A percentile compares a stretch with the other conserved stretches of the same genome.
phyloP scores from a whole-genome alignment of 2,113 vertebrate genomes.

The Eubucco bourcierii region DNA sequence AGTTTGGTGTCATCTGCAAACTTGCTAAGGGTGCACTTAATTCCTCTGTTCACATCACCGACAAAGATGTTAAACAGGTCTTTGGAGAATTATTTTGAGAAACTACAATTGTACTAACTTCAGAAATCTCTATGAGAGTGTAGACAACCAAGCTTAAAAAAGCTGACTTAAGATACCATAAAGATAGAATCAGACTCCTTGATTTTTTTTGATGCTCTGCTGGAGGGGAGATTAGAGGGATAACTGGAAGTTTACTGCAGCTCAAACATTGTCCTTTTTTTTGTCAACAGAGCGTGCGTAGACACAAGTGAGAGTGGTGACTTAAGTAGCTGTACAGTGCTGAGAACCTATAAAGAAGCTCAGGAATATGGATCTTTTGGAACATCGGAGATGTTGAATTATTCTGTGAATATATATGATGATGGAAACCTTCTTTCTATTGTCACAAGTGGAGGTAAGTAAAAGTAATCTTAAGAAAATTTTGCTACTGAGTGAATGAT shows the following conservation, averaged over 20 bases:
- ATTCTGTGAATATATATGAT: conserved; percentile 95
- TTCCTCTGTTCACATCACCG: too few species aligned
- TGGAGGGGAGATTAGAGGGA: not conserved
- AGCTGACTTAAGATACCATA: not conserved
- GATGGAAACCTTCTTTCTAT: conserved; percentile 96
- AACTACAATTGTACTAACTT: too few species aligned
- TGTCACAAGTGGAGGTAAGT: conserved; percentile 94
- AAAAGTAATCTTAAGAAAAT: not conserved
- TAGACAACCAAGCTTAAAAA: not conserved
- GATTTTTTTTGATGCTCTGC: not conserved
- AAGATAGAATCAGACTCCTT: not conserved
- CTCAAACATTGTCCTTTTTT: not conserved
- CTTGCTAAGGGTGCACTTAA: too few species aligned
- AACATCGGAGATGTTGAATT: conserved; percentile 96
- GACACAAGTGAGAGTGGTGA: conserved; percentile 92
- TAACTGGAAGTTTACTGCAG: rapidly evolving
- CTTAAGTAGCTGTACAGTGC: conserved; percentile 81
- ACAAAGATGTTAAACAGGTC: too few species aligned
- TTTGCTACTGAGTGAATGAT: not conserved
- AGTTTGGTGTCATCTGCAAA: too few species aligned
- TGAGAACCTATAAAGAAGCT: conserved; percentile 88
- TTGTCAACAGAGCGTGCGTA: conserved; percentile 85
- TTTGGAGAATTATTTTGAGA: too few species aligned
- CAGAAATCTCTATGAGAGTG: not conserved
- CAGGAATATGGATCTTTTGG: conserved; percentile 94